phyloP scores from a whole-genome alignment of 2,797 vertebrate genomes.

The Tadarida brasiliensis region DNA sequence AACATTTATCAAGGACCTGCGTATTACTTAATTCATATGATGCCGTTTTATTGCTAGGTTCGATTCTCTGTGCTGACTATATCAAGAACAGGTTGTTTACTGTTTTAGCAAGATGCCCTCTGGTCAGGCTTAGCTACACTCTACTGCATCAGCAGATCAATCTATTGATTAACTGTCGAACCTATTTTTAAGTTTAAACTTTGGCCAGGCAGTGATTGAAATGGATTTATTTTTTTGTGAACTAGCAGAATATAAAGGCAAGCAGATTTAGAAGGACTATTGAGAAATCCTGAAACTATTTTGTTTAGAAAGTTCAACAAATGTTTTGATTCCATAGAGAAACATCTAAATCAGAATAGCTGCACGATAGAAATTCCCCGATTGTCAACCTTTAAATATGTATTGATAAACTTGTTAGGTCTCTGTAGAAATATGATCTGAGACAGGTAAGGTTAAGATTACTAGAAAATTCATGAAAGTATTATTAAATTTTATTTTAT shows the following conservation, averaged over 20 bases:
- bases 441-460: conserved; percentile 44
- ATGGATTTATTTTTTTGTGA: conserved; percentile 69
- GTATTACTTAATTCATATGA: conserved; percentile 6
- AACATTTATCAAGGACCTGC: not conserved
- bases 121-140: conserved; percentile 7
- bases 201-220: conserved; percentile 67
- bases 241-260: conserved; percentile 38
- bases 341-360: conserved; percentile 4
- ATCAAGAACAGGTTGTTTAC: conserved; percentile 53
- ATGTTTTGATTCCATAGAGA: conserved; percentile 58
- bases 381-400: conserved; percentile 12
- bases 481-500: not conserved
- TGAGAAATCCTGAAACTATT: conserved; percentile 56
- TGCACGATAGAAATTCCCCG: not conserved
- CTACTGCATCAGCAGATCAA: conserved; percentile 60
- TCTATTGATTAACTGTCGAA: conserved; percentile 64
- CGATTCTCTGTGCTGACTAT: conserved; percentile 50
- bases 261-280: conserved; percentile 37
- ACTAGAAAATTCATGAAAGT: conserved; percentile 48
- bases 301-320: conserved; percentile 67
- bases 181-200: conserved; percentile 71
- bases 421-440: conserved; percentile 49
- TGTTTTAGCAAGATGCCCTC: conserved; percentile 56
- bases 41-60: not conserved
- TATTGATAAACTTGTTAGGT: conserved; percentile 39